A percentile compares a stretch with the other conserved stretches of the same genome.
These are phyloP conservation scores for Drosophila subsilvestris DNA, from an alignment of 2,888 invertebrate species.

Conservation along the genomic window DNA sequence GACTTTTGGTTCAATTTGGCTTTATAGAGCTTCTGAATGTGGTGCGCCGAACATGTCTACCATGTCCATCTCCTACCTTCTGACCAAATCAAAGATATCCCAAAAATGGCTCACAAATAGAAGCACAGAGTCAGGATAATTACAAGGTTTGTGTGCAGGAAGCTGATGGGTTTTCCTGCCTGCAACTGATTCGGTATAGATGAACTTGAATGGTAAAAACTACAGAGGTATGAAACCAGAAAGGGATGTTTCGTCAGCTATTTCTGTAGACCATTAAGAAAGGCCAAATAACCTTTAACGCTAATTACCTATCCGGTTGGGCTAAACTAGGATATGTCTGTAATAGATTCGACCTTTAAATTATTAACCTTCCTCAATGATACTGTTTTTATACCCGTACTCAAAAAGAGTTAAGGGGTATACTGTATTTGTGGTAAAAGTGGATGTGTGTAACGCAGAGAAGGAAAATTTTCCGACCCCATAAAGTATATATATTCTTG, in stretches of 20 bases:
- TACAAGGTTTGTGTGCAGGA: not conserved
- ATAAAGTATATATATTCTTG: no score
- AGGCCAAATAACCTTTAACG: not conserved
- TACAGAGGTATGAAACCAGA: not conserved
- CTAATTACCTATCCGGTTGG: not conserved
- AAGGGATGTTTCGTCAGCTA: not conserved
- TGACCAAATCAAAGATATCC: not conserved
- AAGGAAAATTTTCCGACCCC: no score
- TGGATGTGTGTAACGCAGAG: no score
- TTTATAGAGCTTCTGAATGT: conserved; percentile 8
- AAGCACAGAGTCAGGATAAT: not conserved
- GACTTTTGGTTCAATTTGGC: no score
- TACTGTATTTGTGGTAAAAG: no score
- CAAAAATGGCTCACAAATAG: not conserved
- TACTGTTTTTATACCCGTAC: no score
- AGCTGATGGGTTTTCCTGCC: not conserved
- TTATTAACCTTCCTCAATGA: not conserved
- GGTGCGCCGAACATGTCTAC: conserved; percentile 10
- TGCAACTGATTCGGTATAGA: not conserved
- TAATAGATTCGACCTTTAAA: not conserved
- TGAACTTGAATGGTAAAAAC: no score
- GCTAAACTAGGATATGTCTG: no score
- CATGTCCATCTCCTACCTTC: not conserved
- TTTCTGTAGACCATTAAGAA: no score
- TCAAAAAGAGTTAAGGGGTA: no score